Percentiles rank a stretch among this genome's conserved stretches.
Conservation (phyloP, 35 echinoderm and acorn worm genomes). For the Ophiothrix spiculata region DNA sequence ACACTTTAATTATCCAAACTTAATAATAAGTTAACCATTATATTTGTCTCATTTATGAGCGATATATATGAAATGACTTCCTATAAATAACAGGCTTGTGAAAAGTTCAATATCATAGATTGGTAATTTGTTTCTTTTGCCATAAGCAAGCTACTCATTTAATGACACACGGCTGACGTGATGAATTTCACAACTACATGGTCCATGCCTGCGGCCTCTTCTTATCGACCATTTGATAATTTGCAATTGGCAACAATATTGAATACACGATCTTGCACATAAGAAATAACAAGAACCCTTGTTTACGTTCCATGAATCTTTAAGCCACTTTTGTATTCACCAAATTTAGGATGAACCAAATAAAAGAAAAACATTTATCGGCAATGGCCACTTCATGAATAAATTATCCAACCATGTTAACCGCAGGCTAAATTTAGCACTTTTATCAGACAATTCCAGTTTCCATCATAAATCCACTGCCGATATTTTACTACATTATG, state of each 20-base stretch:
- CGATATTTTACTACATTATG: neutral
- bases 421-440: neutral
- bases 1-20: constrained; percentile 5
- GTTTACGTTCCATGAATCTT: neutral
- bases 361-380: neutral
- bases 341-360: neutral
- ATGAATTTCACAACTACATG: constrained; percentile 3
- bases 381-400: neutral
- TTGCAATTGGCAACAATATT: constrained; percentile 9
- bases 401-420: neutral
- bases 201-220: neutral
- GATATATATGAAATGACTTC: neutral
- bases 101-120: neutral
- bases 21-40: neutral
- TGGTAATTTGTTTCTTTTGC: neutral
- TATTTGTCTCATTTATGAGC: neutral
- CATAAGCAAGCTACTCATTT: neutral
- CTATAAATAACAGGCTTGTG: neutral
- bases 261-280: neutral
- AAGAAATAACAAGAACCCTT: neutral
- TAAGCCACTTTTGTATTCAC: neutral
- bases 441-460: neutral
- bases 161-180: neutral
- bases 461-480: neutral
- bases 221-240: constrained; percentile 1